Conservation (phyloP, 2,113 vertebrate species). For the Mesoclemmys tuberculata region DNA sequence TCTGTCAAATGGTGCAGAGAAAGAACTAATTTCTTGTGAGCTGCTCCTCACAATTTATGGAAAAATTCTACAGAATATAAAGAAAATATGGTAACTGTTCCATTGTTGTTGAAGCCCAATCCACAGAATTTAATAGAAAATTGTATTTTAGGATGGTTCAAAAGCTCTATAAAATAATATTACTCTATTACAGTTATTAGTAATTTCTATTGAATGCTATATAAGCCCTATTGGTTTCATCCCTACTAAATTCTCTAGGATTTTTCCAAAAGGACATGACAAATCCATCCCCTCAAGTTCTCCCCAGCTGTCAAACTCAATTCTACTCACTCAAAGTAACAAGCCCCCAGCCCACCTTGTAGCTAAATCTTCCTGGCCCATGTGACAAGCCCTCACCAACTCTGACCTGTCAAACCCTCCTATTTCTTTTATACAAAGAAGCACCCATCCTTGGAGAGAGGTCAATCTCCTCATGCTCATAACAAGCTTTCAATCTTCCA, state of each 20-base stretch:
- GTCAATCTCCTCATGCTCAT: neutral
- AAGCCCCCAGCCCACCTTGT: neutral
- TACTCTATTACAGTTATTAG: neutral
- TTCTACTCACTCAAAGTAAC: neutral
- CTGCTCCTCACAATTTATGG: neutral
- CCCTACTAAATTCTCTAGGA: neutral
- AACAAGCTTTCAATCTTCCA: rapidly evolving
- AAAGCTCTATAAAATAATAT: neutral
- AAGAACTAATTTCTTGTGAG: neutral
- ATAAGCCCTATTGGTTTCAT: neutral
- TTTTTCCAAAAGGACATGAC: neutral
- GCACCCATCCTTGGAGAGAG: rapidly evolving
- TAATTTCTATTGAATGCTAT: neutral
- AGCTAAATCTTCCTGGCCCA: neutral
- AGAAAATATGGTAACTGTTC: neutral
- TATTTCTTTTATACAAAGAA: neutral
- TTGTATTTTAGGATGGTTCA: neutral
- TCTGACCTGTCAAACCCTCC: neutral
- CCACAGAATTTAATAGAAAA: neutral
- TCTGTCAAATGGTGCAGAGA: too few species aligned
- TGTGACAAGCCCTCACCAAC: neutral
- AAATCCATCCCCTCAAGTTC: neutral
- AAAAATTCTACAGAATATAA: neutral
- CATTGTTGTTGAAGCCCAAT: neutral
- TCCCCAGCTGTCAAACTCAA: neutral